Evolutionary conservation across 2,888 invertebrate species (phyloP).

Genomic region (Orchestes rusci): DNA sequence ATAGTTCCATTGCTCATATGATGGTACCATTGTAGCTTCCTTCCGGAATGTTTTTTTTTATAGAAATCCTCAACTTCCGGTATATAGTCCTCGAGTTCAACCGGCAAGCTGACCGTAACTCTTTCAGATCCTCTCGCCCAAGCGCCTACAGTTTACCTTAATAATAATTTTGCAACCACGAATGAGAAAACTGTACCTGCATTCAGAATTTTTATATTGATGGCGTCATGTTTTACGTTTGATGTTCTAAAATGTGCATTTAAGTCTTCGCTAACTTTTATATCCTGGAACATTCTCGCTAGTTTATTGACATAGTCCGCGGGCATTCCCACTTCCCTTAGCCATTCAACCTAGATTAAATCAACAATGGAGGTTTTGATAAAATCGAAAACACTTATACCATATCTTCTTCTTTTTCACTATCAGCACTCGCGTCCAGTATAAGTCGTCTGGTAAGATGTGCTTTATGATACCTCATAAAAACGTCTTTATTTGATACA

Average conservation of each 20-base stretch:
- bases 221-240: slow-evolving; percentile 75
- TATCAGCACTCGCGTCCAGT: slow-evolving; percentile 93
- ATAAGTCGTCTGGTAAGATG: slow-evolving; percentile 94
- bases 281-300: slow-evolving; percentile 97
- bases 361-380: not conserved
- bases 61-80: slow-evolving; percentile 99
- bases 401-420: slow-evolving; percentile 99
- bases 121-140: slow-evolving; percentile 95
- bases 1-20: slow-evolving; percentile 99
- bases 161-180: not conserved
- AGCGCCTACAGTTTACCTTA: slow-evolving; percentile 50
- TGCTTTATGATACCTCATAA: slow-evolving; percentile 99
- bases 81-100: slow-evolving; percentile 97
- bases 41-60: slow-evolving; percentile 92
- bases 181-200: slow-evolving; percentile 20
- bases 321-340: slow-evolving; percentile 97
- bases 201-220: slow-evolving; percentile 97
- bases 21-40: slow-evolving; percentile 97
- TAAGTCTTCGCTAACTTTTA: slow-evolving; percentile 95
- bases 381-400: slow-evolving; percentile 38
- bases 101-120: slow-evolving; percentile 90
- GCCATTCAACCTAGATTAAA: slow-evolving; percentile 65
- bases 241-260: slow-evolving; percentile 75
- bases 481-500: slow-evolving; percentile 98
- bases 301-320: slow-evolving; percentile 98